These are phyloP conservation scores for Carapus acus DNA, from an alignment of 2,797 vertebrate genomes.

Conservation along the genomic window DNA sequence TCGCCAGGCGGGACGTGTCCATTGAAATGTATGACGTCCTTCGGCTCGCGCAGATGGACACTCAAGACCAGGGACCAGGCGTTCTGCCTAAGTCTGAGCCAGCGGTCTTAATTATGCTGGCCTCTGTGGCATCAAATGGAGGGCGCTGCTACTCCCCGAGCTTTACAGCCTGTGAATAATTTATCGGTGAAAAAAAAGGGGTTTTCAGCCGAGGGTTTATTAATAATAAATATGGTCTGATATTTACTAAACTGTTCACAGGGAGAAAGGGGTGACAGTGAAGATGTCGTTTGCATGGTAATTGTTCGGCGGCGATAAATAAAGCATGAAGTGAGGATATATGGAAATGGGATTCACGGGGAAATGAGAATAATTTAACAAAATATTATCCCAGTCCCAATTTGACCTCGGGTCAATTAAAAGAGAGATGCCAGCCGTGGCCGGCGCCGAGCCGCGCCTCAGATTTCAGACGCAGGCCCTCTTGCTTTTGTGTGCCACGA, in stretches of 20 bases:
- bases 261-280: conserved; percentile 69
- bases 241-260: conserved; percentile 79
- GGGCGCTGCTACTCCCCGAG: conserved; percentile 57
- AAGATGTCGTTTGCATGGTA: conserved; percentile 74
- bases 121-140: conserved; percentile 60
- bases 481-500: conserved; percentile 45
- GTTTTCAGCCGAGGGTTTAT: conserved; percentile 69
- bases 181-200: conserved; percentile 62
- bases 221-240: conserved; percentile 78
- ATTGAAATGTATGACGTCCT: conserved; percentile 65
- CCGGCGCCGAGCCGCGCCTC: conserved; percentile 33
- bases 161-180: conserved; percentile 69
- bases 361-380: conserved; percentile 76
- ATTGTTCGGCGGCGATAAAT: conserved; percentile 74
- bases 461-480: conserved; percentile 53
- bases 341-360: conserved; percentile 71
- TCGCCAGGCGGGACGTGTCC: conserved; percentile 49
- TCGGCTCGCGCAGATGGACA: conserved; percentile 63
- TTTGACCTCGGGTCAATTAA: conserved; percentile 75
- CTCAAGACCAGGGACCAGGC: conserved; percentile 42
- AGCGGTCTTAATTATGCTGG: conserved; percentile 63
- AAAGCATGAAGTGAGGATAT: conserved; percentile 73
- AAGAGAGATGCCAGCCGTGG: conserved; percentile 64
- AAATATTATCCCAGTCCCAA: conserved; percentile 74
- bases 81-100: conserved; percentile 45